Conservation (phyloP, 2,113 vertebrate species). For the Carlito syrichta region DNA sequence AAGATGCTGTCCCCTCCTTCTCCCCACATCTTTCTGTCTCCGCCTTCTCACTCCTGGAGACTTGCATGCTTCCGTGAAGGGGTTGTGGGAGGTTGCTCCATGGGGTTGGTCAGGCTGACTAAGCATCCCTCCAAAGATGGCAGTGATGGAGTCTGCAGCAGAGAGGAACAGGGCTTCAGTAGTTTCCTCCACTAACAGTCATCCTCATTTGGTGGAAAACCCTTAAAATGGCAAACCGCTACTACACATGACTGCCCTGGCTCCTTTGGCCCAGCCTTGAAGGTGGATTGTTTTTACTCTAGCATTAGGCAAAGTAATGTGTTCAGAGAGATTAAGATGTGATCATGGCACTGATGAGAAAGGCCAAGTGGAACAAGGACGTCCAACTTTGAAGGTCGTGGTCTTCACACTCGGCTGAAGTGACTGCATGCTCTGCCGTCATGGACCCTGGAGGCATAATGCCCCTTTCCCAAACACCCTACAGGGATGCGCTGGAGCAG, state of each 20-base stretch:
- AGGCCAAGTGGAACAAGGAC: not conserved
- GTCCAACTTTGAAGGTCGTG: too few relatives aligned
- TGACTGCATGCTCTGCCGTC: not conserved
- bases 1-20: not conserved
- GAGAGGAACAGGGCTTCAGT: too few relatives aligned
- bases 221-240: not conserved
- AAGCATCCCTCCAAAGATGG: not conserved
- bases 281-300: not conserved
- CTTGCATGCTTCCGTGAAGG: not conserved
- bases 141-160: not conserved
- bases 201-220: not conserved
- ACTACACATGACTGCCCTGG: too few relatives aligned
- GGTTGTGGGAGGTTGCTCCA: not conserved
- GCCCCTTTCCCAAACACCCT: not conserved
- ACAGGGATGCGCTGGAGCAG: too few relatives aligned
- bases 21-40: not conserved
- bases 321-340: not conserved
- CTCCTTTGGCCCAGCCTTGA: not conserved
- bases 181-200: not conserved
- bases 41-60: not conserved
- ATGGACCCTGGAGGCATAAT: fast-evolving
- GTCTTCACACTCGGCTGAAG: not conserved
- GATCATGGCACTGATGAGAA: not conserved
- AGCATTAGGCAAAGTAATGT: not conserved
- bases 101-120: not conserved